Base-by-base conservation (phyloP, 1,140 invertebrate genomes). In the Drosophila setifemur region DNA sequence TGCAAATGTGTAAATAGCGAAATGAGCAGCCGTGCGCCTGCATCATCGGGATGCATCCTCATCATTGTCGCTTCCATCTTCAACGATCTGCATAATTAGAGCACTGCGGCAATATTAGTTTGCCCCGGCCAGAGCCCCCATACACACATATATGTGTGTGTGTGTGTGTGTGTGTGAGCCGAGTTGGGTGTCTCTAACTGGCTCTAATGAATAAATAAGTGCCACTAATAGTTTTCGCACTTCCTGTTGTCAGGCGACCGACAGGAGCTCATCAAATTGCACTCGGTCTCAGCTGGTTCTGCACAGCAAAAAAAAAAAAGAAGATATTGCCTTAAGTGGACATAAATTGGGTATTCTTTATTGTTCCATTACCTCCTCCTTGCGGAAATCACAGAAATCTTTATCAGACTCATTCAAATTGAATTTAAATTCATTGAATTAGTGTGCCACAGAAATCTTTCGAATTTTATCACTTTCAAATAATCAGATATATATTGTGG, bases 121-220 rank as follows among this genome's bases (percentile, higher is more conserved):
- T 26, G 54, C 35, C 40, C 5, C 16, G 48, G 43, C 26, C 29
- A 26, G 43, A n/a, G n/a, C n/a, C n/a, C n/a, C n/a, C n/a, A n/a
- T n/a, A n/a, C n/a, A n/a, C 25, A 18, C 33, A 12, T 49, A 25
- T 21, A 21, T 49, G 33, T 25, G 6, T 26, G n/a, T 16, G 9
- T 40, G 14, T 33, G 54, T 73, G 50, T 37, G 28, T 61, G 14
- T 64, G 31, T 19, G 16, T 43, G 45, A 33, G n/a, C 26, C 52
- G 52, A 18, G 35, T 43, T 68, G 82, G 81, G 75, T 76, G 79
- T 83, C 79, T 86, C 81, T 83, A 86, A 81, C 81, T 86, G 81
- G 72, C 82, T 86, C 81, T 86, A 85, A 85, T 85, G 81, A 85
- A 85, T 85, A 85, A 86, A 85, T 85, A 86, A 86, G 81, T 86